Conservation (phyloP, 1,140 invertebrate species). For the Hyles vespertilio region DNA sequence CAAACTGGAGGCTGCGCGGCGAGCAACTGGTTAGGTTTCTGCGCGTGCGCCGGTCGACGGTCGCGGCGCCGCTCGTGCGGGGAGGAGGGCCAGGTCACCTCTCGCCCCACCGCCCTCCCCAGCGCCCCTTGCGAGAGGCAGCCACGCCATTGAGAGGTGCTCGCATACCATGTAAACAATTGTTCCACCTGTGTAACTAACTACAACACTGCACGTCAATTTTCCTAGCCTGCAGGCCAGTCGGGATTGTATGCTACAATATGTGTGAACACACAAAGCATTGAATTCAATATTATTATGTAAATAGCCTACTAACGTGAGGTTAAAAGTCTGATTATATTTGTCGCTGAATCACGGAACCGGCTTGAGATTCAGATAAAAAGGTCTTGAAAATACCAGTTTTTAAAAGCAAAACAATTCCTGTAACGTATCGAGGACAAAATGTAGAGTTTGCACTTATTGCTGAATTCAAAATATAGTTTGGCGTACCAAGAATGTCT, state of each 20-base stretch:
- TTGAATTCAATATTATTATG: too few relatives aligned
- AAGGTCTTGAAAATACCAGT: neutral
- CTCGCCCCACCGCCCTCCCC: constrained; percentile 31
- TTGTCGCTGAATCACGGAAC: neutral
- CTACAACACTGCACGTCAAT: constrained; percentile 12
- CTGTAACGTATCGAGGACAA: too few relatives aligned
- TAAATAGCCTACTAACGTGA: neutral
- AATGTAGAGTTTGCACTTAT: too few relatives aligned
- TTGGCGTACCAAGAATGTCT: too few relatives aligned
- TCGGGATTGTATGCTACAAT: too few relatives aligned
- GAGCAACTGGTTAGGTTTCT: constrained; percentile 60
- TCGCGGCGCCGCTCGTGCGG: constrained; percentile 18
- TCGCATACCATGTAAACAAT: constrained; percentile 54
- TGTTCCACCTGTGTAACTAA: constrained; percentile 47
- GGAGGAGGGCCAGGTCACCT: constrained; percentile 35
- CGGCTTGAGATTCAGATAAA: neutral
- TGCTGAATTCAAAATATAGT: too few relatives aligned
- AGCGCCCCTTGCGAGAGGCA: constrained; percentile 27
- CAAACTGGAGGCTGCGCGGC: constrained; percentile 70
- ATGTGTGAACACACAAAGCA: too few relatives aligned
- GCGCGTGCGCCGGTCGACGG: constrained; percentile 53
- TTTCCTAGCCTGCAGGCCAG: too few relatives aligned
- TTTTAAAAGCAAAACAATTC: too few relatives aligned
- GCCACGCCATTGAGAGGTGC: constrained; percentile 44
- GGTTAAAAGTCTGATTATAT: constrained; percentile 20